Evolutionary conservation across 2,797 vertebrate species (phyloP).

Genomic region (Pampus argenteus): DNA sequence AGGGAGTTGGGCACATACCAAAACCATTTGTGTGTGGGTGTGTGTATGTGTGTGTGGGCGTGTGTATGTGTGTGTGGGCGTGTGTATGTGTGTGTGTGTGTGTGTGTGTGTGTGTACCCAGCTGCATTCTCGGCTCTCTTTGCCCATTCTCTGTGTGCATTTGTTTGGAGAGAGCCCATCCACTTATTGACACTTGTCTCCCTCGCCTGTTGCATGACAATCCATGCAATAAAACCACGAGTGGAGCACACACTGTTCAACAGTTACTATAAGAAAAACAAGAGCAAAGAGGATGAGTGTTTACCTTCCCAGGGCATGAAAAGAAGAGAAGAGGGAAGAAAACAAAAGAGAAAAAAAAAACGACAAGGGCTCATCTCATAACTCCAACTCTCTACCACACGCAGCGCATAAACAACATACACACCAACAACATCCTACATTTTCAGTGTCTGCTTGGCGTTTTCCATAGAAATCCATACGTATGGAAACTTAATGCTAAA

Average conservation of each 20-base stretch:
- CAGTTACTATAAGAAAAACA: constrained; percentile 83
- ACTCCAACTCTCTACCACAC: constrained; percentile 37
- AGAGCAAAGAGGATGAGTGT: constrained; percentile 79
- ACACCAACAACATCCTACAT: background rate
- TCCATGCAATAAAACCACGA: constrained; percentile 85
- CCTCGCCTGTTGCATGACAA: constrained; percentile 81
- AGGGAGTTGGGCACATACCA: constrained; percentile 23
- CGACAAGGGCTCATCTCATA: constrained; percentile 59
- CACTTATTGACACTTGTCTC: constrained; percentile 86
- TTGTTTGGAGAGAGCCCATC: constrained; percentile 82
- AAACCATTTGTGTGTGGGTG: constrained; percentile 29
- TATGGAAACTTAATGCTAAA: constrained; percentile 52
- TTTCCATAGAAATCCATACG: constrained; percentile 53
- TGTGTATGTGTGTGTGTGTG: constrained; percentile 50
- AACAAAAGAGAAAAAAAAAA: constrained; percentile 43
- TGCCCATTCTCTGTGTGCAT: constrained; percentile 70
- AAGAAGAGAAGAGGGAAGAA: constrained; percentile 57
- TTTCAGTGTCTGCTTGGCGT: constrained; percentile 22
- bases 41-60: constrained; percentile 39
- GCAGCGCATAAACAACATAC: constrained; percentile 15
- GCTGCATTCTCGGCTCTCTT: constrained; percentile 78
- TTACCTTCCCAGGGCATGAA: constrained; percentile 84
- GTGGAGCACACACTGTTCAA: constrained; percentile 82
- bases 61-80: constrained; percentile 43
- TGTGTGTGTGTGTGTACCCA: constrained; percentile 75